phyloP scores from a whole-genome alignment of 2,797 vertebrate genomes.

The Pseudocheirus occidentalis region DNA sequence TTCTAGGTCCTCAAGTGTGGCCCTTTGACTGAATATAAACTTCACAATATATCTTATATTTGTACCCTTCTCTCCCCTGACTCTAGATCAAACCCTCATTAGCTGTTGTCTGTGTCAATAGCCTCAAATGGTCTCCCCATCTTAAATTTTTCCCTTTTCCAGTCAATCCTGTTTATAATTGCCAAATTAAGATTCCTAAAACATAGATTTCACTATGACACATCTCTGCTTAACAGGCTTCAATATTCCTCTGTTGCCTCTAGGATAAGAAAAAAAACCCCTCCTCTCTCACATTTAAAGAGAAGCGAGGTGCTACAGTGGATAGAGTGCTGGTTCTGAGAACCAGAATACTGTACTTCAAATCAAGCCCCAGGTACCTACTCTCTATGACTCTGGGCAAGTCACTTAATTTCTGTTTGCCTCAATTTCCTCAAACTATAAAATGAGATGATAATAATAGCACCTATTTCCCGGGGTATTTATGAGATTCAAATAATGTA shows the following conservation, averaged over 20 bases:
- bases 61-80: not conserved
- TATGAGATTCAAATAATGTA: not conserved
- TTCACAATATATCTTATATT: not conserved
- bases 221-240: not conserved
- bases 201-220: not conserved
- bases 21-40: too few species aligned
- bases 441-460: not conserved
- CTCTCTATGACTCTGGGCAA: not conserved
- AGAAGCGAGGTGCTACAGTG: not conserved
- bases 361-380: not conserved
- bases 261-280: not conserved
- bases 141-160: not conserved
- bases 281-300: not conserved
- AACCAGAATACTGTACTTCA: not conserved
- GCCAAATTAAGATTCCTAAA: not conserved
- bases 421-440: not conserved
- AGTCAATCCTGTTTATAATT: not conserved
- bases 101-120: not conserved
- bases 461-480: not conserved
- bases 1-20: too few species aligned
- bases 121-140: not conserved
- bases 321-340: not conserved
- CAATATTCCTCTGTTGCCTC: not conserved
- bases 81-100: not conserved
- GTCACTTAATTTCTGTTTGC: not conserved